A percentile compares a stretch with the other conserved stretches of the same genome.
phyloP scores from a whole-genome alignment of 2,888 invertebrate species.

The Tetrapedia diversipes region DNA sequence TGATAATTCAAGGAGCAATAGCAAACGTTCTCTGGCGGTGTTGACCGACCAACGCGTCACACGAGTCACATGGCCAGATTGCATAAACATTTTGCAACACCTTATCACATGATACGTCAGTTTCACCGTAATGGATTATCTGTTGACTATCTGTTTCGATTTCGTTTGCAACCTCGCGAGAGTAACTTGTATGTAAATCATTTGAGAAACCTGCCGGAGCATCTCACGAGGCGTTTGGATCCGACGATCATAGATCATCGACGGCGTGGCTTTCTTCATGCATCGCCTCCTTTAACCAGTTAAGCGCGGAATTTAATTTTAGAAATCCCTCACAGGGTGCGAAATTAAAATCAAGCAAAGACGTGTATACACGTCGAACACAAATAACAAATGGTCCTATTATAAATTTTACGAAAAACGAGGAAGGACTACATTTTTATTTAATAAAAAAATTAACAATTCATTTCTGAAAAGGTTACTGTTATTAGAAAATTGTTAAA shows the following conservation, averaged over 20 bases:
- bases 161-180: not conserved
- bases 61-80: not conserved
- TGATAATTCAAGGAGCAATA: not conserved
- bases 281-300: too few species aligned
- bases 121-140: not conserved
- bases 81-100: slow-evolving; percentile 15
- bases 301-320: too few species aligned
- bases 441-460: too few species aligned
- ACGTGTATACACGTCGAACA: too few species aligned
- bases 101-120: slow-evolving; percentile 5
- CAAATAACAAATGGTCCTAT: too few species aligned
- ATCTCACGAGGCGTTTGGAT: not conserved
- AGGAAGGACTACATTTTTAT: too few species aligned
- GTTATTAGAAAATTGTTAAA: too few species aligned
- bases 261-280: slow-evolving; percentile 39
- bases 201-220: slow-evolving; percentile 6
- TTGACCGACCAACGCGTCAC: not conserved
- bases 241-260: not conserved
- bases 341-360: too few species aligned
- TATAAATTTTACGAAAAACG: too few species aligned
- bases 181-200: slow-evolving; percentile 3
- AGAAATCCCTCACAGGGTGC: too few species aligned
- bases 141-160: not conserved
- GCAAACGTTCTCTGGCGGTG: not conserved
- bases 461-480: too few species aligned